phyloP scores from a whole-genome alignment of 1,140 invertebrate genomes.

The Nymphalis io region DNA sequence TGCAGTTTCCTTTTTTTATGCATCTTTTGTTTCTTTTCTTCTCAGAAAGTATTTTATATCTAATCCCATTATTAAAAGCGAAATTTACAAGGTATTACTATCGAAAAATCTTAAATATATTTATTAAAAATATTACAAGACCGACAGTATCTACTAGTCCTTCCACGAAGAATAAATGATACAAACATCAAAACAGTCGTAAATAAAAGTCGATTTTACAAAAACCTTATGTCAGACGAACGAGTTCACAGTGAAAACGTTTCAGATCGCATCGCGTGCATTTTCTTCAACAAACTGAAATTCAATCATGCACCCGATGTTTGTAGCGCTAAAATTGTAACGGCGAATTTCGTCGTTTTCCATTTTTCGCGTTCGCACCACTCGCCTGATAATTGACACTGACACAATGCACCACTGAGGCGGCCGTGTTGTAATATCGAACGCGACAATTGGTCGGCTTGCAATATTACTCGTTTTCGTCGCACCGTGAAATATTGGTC shows the following conservation, averaged over 20 bases:
- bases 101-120: too few species aligned
- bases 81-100: too few species aligned
- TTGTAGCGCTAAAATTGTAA: conserved; percentile 41
- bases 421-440: conserved; percentile 25
- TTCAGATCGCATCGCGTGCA: conserved; percentile 23
- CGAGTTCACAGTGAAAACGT: conserved; percentile 5
- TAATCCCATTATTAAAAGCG: too few species aligned
- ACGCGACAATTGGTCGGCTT: conserved; percentile 20
- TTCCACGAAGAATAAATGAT: too few species aligned
- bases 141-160: too few species aligned
- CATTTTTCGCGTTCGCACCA: conserved; percentile 34
- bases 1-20: too few species aligned
- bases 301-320: conserved; percentile 38
- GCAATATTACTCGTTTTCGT: conserved; percentile 29
- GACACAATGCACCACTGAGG: conserved; percentile 38
- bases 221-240: background rate
- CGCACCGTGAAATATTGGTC: conserved; percentile 18
- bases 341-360: conserved; percentile 39
- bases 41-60: too few species aligned
- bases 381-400: conserved; percentile 44
- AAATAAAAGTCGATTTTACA: background rate
- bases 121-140: too few species aligned
- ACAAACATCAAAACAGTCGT: conserved; percentile 7
- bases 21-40: too few species aligned
- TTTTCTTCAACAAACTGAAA: conserved; percentile 35